Evolutionary conservation across 2,113 vertebrate species (phyloP), one percentile per base, ranked within the genome.

Genomic region (Prinia subflava): DNA sequence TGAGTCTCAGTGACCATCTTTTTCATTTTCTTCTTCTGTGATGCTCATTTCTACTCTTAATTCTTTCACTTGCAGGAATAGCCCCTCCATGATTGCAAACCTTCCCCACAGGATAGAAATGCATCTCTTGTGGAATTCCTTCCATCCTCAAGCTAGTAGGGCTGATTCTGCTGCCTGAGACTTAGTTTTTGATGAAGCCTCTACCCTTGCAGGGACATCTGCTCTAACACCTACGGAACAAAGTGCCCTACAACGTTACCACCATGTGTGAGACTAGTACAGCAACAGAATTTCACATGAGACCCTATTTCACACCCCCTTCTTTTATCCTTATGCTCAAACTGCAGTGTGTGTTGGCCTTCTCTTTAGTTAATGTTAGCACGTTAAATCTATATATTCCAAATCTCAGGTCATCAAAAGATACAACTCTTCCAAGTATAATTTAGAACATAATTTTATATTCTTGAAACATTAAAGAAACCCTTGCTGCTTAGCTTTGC

Each of bases 11-110:
- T 35, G 15, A 52, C 3, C 1, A 37, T 41, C 25, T 60, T 68
- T 60, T 68, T 11, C 9, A 1, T 14, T 75, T 83, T 87, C 30
- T 10, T 56, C 25, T 84, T 57, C 31, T 68, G 24, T 44, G 69
- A 77, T 53, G 31, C 7, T 85, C 18, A 17, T 63, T 71, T 88
- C n/a, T 85, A 69, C 27, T 44, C 42, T 53, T 77, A 53, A 41
- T 16, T 62, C 7, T 2, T 68, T 11, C 13, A 31, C 6, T 39
- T 57, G 7, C 0, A 0, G 3, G 22, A 16, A 16, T 15, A 77
- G 18, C 8, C 57, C 13, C 15, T 77, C 10, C 28, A 68, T 11
- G 23, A 53, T 3, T 5, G 4, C 0, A 4, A 39, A 85, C 12
- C 3, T 41, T 14, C 11, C 25, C 5, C 11, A 13, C 12, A 55